Conservation (phyloP, 2,797 vertebrate genomes). For the Perodicticus potto region DNA sequence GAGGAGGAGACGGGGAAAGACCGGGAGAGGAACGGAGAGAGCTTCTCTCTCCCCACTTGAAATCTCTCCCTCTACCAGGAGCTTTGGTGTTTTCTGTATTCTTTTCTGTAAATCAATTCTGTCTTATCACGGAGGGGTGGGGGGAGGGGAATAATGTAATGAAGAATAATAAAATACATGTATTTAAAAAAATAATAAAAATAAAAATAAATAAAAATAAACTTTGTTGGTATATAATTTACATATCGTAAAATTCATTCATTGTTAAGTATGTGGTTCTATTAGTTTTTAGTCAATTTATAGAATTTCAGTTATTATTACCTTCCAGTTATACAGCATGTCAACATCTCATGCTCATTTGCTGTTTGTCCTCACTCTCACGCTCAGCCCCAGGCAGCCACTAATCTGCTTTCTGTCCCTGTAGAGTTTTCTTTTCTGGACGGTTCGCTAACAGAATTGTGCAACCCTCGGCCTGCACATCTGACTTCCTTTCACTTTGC, state of each 20-base stretch:
- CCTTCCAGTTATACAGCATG: not conserved
- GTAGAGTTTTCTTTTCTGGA: not conserved
- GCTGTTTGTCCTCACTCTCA: not conserved
- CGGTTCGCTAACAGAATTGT: not conserved
- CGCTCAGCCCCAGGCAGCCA: not conserved
- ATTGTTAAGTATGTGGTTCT: not conserved
- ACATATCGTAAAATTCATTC: not conserved
- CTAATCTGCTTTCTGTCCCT: not conserved
- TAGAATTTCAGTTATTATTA: not conserved
- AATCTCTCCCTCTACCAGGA: too few relatives aligned
- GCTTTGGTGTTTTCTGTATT: too few relatives aligned
- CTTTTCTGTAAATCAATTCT: too few relatives aligned
- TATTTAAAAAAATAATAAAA: not conserved
- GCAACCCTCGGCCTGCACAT: not conserved
- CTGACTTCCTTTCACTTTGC: not conserved
- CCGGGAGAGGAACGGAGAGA: too few relatives aligned
- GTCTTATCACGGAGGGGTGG: too few relatives aligned
- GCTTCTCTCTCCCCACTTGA: too few relatives aligned
- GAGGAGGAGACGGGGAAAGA: too few relatives aligned
- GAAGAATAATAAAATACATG: too few relatives aligned
- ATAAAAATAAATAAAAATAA: not conserved
- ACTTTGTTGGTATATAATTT: not conserved
- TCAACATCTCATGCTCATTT: not conserved
- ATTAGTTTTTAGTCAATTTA: not conserved
- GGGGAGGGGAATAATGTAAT: too few relatives aligned